Conservation (phyloP, 1,140 invertebrate genomes). For the Penaeus vannamei region DNA sequence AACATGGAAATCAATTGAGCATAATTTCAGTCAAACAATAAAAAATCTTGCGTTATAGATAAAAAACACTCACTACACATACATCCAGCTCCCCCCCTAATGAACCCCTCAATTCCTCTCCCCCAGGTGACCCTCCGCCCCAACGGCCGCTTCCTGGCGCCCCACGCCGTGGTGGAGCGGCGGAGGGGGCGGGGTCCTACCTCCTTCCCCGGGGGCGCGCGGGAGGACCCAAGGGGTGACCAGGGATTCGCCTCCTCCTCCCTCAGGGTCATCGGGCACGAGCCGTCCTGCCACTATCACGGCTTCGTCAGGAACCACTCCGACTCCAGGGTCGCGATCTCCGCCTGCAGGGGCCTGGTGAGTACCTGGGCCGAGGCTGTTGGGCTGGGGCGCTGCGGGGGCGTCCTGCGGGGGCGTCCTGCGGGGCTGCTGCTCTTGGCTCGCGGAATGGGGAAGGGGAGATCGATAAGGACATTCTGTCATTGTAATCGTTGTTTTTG, state of each 20-base stretch:
- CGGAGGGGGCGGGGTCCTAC: constrained; percentile 72
- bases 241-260: not conserved
- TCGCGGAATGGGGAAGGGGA: too few relatives aligned
- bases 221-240: constrained; percentile 69
- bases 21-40: not conserved
- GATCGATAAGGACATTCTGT: too few relatives aligned
- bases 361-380: not conserved
- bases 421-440: too few relatives aligned
- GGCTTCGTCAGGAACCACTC: constrained; percentile 80
- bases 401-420: not conserved
- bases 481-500: too few relatives aligned
- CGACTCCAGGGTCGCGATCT: constrained; percentile 81
- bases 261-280: constrained; percentile 71
- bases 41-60: not conserved
- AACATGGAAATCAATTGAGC: too few relatives aligned
- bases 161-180: constrained; percentile 76
- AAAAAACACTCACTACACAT: not conserved
- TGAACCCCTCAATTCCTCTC: not conserved
- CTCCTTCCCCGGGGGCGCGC: constrained; percentile 68
- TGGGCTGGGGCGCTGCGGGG: too few relatives aligned
- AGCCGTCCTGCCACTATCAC: constrained; percentile 81
- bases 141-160: constrained; percentile 79
- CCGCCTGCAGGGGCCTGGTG: constrained; percentile 87
- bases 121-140: constrained; percentile 72
- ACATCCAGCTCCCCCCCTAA: not conserved